Evolutionary conservation across 2,113 vertebrate species (phyloP), one percentile per base, ranked within the genome.

Genomic region (Clarias macrocephalus): DNA sequence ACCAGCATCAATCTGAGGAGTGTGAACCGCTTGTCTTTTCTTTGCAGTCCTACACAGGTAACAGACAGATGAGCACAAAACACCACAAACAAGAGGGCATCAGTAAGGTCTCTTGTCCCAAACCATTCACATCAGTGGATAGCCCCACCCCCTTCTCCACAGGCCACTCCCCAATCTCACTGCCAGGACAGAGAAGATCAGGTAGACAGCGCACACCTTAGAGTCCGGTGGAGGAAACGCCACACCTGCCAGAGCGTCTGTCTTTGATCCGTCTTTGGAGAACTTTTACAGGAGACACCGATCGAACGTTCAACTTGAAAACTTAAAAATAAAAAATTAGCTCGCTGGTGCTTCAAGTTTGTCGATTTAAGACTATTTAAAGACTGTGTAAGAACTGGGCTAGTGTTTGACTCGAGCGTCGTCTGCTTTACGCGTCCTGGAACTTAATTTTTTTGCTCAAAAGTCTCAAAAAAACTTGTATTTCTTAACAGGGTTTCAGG

Each of bases 61-160:
- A 86, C 83, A 95, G 94, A 91, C 15, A 85, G 83, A 68, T 65
- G 82, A 92, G 85, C 90, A 90, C 85, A 91, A 95, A 94, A 85
- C 56, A 59, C 82, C 87, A 80, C 37, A 92, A 75, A 62, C 89
- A 82, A 63, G 92, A 93, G 33, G 81, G 91, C 82, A 33, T 2
- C 0, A 57, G 57, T 66, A 84, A 83, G 87, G 60, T 8, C 0
- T 57, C 62, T 19, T 77, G 2, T 81, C 62, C 89, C 89, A 95
- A 90, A 91, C 19, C 83, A 18, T 73, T 88, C 33, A 30, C 56
- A 56, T 56, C 68, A 48, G 13, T 70, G 18, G 68, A 76, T 37
- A 77, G 57, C 48, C 90, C 28, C 25, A 84, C 68, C 82, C 87
- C 84, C 80, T 88, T 83, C 57, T 80, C 63, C 19, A 28, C 60